phyloP scores from a whole-genome alignment of 53 echinoderm and acorn worm species.

The Glandiceps talaboti region DNA sequence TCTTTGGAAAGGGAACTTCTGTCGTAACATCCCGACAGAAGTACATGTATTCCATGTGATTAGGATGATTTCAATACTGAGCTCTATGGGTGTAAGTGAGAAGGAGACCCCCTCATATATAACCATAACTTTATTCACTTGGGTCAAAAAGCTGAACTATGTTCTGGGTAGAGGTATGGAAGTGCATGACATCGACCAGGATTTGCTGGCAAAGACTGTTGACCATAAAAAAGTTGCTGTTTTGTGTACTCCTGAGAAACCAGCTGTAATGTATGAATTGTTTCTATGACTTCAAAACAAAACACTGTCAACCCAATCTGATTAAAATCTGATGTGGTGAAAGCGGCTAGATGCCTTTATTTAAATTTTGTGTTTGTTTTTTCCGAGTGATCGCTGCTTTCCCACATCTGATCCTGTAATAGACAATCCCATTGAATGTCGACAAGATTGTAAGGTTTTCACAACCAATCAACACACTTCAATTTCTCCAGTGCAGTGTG shows the following conservation, averaged over 20 bases:
- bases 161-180: neutral
- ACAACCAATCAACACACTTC: too few species aligned
- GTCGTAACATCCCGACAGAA: neutral
- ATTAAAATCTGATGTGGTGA: too few species aligned
- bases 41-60: neutral
- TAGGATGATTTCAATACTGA: neutral
- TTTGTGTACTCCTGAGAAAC: neutral
- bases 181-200: neutral
- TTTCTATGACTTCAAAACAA: too few species aligned
- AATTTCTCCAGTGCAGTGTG: too few species aligned
- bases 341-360: too few species aligned
- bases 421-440: too few species aligned
- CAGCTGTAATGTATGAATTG: too few species aligned
- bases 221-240: neutral
- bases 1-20: neutral
- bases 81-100: neutral
- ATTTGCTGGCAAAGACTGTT: neutral
- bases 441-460: too few species aligned
- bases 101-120: neutral
- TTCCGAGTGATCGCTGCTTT: too few species aligned
- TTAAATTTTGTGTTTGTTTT: too few species aligned
- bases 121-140: neutral
- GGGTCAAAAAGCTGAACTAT: neutral
- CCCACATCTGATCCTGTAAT: too few species aligned
- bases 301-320: too few species aligned